Conservation (phyloP, 2,113 vertebrate genomes). For the Montifringilla adamsi region DNA sequence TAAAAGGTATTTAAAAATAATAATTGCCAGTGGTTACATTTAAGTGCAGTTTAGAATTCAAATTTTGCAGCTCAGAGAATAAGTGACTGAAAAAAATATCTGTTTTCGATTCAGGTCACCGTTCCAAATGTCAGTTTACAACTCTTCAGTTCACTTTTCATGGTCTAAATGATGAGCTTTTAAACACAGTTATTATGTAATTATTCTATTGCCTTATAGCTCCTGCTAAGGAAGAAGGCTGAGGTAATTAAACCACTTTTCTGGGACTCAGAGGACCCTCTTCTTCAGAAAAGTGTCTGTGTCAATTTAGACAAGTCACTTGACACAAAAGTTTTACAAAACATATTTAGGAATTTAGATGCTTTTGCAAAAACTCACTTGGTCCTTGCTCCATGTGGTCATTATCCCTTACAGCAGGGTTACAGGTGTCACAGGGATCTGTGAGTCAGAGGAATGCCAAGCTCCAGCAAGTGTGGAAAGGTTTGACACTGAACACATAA, state of each 20-base stretch:
- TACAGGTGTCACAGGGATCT: neutral
- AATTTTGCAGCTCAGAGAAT: neutral
- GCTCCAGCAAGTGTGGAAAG: neutral
- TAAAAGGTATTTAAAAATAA: neutral
- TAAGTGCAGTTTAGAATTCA: slow-evolving; percentile 6
- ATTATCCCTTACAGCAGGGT: neutral
- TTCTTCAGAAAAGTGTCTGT: neutral
- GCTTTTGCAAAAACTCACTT: neutral
- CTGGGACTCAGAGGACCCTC: neutral
- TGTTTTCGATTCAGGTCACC: slow-evolving; percentile 20
- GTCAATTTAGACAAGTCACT: neutral
- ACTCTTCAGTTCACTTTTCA: neutral
- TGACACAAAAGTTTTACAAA: neutral
- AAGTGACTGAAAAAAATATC: neutral
- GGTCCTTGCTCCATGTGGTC: neutral
- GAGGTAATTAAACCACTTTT: neutral
- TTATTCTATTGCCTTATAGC: neutral
- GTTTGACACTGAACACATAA: neutral
- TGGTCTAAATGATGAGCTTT: neutral
- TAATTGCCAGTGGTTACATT: slow-evolving; percentile 20
- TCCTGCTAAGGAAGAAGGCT: neutral
- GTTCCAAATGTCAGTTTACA: slow-evolving; percentile 17
- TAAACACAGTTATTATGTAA: neutral
- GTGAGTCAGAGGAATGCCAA: neutral
- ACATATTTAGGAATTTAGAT: neutral